Evolutionary conservation across 2,888 invertebrate genomes (phyloP).

Genomic region (Sepioteuthis lessoniana): DNA sequence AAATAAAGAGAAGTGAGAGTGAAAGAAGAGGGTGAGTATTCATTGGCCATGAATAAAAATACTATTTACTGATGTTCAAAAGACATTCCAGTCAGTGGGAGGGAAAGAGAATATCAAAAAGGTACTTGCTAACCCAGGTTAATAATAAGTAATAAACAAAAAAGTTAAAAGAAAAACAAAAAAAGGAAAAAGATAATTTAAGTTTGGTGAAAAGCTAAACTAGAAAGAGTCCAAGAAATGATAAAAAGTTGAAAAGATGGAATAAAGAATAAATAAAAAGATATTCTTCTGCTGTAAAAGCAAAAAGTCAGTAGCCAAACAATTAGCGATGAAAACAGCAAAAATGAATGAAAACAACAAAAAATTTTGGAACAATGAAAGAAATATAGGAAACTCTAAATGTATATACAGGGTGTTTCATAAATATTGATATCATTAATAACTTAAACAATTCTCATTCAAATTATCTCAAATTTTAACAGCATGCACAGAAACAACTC

Average conservation of each 20-base stretch:
- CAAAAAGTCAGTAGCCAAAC: not conserved
- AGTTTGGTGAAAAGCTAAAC: not conserved
- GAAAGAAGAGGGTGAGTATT: not conserved
- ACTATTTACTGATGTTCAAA: conserved; percentile 8
- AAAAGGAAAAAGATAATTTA: no score
- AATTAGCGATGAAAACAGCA: not conserved
- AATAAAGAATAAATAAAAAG: not conserved
- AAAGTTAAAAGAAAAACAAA: not conserved
- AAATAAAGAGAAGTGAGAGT: not conserved
- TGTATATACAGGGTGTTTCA: no score
- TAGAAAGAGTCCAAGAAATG: not conserved
- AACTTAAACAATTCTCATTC: no score
- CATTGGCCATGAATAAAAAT: conserved; percentile 5
- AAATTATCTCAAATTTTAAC: no score
- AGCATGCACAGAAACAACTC: no score
- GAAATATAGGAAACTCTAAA: not conserved
- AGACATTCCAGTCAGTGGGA: not conserved
- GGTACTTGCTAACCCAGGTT: not conserved
- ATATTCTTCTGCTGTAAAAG: not conserved
- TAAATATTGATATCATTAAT: no score
- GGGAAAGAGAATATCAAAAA: not conserved
- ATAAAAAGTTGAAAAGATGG: not conserved
- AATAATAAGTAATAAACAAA: not conserved
- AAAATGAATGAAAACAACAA: not conserved
- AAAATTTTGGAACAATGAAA: not conserved